A percentile compares a stretch with the other conserved stretches of the same genome.
These are phyloP conservation scores for Leptopilina drosophilae DNA, from an alignment of 2,888 invertebrate genomes.

Conservation along the genomic window DNA sequence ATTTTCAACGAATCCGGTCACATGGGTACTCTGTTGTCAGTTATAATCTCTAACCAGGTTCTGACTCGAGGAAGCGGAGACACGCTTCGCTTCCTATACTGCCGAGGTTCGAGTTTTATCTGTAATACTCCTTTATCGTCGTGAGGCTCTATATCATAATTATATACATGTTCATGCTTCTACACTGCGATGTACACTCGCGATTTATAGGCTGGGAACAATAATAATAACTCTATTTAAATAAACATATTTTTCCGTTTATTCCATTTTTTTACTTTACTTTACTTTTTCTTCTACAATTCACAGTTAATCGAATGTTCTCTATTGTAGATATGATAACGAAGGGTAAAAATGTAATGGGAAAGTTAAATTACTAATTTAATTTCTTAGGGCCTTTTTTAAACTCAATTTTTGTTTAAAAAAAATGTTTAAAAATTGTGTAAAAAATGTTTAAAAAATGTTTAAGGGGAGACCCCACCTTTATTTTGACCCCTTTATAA, in stretches of 20 bases:
- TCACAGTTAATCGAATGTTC: background rate
- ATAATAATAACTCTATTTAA: constrained; percentile 13
- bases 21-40: background rate
- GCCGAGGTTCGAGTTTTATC: constrained; percentile 54
- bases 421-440: too few species aligned
- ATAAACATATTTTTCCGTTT: background rate
- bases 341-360: background rate
- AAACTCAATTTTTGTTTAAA: too few species aligned
- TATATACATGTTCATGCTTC: constrained; percentile 15
- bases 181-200: background rate
- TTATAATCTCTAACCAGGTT: constrained; percentile 48
- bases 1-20: constrained; percentile 43
- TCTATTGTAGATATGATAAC: background rate
- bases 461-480: too few species aligned
- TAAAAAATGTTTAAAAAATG: too few species aligned
- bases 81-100: constrained; percentile 70
- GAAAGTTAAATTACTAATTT: too few species aligned
- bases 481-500: too few species aligned
- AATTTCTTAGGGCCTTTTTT: too few species aligned
- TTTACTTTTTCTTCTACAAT: background rate
- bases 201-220: constrained; percentile 18
- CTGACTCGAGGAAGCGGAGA: constrained; percentile 72
- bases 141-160: constrained; percentile 12
- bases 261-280: too few species aligned
- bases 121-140: constrained; percentile 4